Percentiles rank a stretch among this genome's conserved stretches.
Conservation (phyloP, 2,113 vertebrate genomes). For the Pionites leucogaster region DNA sequence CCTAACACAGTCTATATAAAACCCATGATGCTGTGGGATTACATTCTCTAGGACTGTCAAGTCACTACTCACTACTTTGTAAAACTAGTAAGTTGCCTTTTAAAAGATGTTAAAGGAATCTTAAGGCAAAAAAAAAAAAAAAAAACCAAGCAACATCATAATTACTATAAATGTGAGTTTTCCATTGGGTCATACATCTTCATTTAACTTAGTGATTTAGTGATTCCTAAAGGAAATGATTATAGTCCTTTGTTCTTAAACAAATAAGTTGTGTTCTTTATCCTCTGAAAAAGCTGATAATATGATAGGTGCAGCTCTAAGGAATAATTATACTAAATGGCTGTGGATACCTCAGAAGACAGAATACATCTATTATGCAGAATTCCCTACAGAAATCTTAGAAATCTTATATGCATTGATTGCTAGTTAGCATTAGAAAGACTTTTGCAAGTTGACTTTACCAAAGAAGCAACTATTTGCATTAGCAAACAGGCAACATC, state of each 20-base stretch:
- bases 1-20: background rate
- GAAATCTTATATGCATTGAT: slow-evolving; percentile 78
- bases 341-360: slow-evolving; percentile 75
- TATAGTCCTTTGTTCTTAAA: slow-evolving; percentile 76
- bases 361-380: slow-evolving; percentile 76
- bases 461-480: slow-evolving; percentile 75
- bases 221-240: slow-evolving; percentile 74
- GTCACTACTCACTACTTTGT: background rate
- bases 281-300: slow-evolving; percentile 70
- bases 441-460: slow-evolving; percentile 71
- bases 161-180: slow-evolving; percentile 65
- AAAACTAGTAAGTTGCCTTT: background rate
- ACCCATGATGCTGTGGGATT: background rate
- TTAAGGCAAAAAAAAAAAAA: background rate
- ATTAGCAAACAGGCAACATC: slow-evolving; percentile 74
- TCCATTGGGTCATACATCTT: slow-evolving; percentile 64
- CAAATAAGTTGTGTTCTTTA: slow-evolving; percentile 75
- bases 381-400: slow-evolving; percentile 82
- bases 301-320: slow-evolving; percentile 76
- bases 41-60: background rate
- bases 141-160: background rate
- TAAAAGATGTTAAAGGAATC: slow-evolving; percentile 12
- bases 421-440: slow-evolving; percentile 80
- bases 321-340: slow-evolving; percentile 79
- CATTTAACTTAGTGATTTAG: slow-evolving; percentile 62